Evolutionary conservation across 2,797 vertebrate species (phyloP).

Genomic region (Neosalanx taihuensis): DNA sequence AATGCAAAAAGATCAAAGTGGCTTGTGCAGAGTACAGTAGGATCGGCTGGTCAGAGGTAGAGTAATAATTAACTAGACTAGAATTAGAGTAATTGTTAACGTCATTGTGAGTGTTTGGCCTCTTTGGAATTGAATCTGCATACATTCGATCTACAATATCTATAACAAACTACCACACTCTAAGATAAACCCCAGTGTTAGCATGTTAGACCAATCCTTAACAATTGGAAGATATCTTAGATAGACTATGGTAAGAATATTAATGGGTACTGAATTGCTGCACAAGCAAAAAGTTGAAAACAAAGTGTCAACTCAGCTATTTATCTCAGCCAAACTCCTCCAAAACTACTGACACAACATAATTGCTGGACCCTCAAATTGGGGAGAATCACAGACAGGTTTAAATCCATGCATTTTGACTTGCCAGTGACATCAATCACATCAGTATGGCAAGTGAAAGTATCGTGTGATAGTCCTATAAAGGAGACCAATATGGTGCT

Average conservation of each 20-base stretch:
- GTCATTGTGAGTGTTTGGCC: no score
- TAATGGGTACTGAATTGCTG: conserved; percentile 20
- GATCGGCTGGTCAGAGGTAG: no score
- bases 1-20: no score
- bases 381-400: conserved; percentile 14
- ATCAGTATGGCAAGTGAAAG: background rate
- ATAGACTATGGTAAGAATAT: background rate
- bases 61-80: no score
- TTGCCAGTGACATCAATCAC: background rate
- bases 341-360: conserved; percentile 41
- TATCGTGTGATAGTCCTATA: background rate
- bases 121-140: no score
- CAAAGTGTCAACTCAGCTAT: conserved; percentile 27
- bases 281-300: conserved; percentile 18
- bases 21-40: no score
- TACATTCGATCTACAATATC: no score
- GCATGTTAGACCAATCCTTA: no score
- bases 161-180: no score
- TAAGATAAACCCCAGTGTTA: no score
- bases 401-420: conserved; percentile 6
- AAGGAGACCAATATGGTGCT: background rate
- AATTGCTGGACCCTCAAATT: conserved; percentile 24
- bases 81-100: no score
- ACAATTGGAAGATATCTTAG: no score
- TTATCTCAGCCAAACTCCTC: conserved; percentile 10